These are phyloP conservation scores for Scyliorhinus canicula DNA, from an alignment of 2,797 vertebrate species.

Conservation along the genomic window DNA sequence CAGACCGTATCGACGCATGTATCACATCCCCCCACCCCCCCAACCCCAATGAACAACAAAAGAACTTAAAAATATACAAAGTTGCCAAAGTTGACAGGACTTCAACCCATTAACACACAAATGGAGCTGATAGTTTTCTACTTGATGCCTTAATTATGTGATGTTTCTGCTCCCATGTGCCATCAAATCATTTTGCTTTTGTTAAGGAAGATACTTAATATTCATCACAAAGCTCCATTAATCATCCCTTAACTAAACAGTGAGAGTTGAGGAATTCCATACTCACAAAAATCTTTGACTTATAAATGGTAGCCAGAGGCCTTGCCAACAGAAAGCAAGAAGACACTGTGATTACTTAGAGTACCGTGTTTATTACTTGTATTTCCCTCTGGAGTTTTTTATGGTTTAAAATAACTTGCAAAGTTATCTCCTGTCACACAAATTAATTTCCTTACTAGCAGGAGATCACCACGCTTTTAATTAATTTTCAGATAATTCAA, in stretches of 20 bases:
- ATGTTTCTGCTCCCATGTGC: too few species aligned
- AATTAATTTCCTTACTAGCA: neutral
- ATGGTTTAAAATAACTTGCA: neutral
- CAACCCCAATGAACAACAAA: too few species aligned
- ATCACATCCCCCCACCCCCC: too few species aligned
- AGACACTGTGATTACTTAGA: neutral
- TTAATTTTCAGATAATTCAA: neutral
- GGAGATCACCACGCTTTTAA: neutral
- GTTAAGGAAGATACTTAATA: neutral
- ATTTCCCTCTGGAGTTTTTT: neutral
- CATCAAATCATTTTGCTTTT: neutral
- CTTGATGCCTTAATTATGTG: neutral
- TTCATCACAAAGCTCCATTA: neutral
- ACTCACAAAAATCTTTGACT: neutral
- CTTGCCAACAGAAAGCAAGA: neutral
- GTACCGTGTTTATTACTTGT: neutral
- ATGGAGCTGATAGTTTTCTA: neutral
- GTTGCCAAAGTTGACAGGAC: neutral
- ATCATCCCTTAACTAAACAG: neutral
- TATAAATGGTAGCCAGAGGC: neutral
- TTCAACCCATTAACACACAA: neutral
- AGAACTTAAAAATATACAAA: too few species aligned
- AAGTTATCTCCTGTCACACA: neutral
- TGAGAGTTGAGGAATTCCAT: neutral
- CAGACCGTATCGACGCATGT: too few species aligned